Base-by-base conservation (phyloP, 1,140 invertebrate species). In the Doryteuthis pealeii region DNA sequence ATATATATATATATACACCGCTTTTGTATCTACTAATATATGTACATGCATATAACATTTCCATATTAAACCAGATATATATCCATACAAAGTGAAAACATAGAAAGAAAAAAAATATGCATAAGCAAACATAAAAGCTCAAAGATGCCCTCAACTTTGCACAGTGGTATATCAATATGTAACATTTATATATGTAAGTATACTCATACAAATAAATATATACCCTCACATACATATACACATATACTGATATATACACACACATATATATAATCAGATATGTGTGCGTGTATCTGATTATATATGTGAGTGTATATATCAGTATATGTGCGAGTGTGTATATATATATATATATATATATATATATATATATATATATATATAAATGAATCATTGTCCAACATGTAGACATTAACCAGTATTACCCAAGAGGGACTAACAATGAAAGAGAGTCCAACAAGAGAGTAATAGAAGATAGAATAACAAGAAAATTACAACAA, bases 301-400 rank as follows among this genome's bases (percentile, higher is more conserved):
- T 1, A 12, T 49, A 12, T 49, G 8, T 49, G 8, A 10, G 18
- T 49, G 1, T 49, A 1, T 49, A 49, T 49, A 0, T 49, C 12
- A 0, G 45, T 14, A 1, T 49, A 22, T 49, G 1, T 49, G 45
- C 22, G 45, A 15, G 45, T 49, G 22, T 49, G 45, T 49, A 8
- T 49, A 49, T 49, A 18, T 49, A 49, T 49, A 49, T 49, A 49
- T 49, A 49, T 49, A 49, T 49, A 49, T 49, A 49, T 49, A 49
- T 18, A 49, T 49, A 49, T 49, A 49, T 49, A 49, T 49, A 49
- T 49, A 49, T 0, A 49, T 0, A 49, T 1, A 49, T 22, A 49
- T 1, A 1, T 22, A 49, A 12, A 49, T 1, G n/a, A n/a, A n/a
- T n/a, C n/a, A n/a, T n/a, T n/a, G n/a, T n/a, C n/a, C n/a, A n/a